A percentile compares a stretch with the other conserved stretches of the same genome.
Evolutionary conservation across 37 sponge, comb jelly and placozoan genomes (phyloP).

Genomic region (Sycon ciliatum): DNA sequence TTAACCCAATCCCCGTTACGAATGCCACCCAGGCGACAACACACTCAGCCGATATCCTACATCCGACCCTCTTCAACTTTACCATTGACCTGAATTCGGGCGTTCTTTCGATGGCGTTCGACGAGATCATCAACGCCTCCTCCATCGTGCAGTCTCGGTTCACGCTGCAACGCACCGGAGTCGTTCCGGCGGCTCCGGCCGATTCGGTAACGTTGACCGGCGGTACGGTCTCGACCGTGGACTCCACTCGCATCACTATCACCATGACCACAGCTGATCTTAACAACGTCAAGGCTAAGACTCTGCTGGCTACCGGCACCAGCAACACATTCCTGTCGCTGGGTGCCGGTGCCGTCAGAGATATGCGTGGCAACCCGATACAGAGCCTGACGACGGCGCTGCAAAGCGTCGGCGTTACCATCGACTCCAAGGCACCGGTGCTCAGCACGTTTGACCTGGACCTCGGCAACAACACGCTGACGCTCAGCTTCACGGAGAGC

Average conservation of each 20-base stretch:
- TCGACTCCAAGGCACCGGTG: background rate
- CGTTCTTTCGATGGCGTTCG: background rate
- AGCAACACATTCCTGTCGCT: slow-evolving; percentile 42
- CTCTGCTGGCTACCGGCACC: slow-evolving; percentile 21
- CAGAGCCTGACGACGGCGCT: background rate
- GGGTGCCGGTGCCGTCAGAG: slow-evolving; percentile 22
- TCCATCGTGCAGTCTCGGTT: background rate
- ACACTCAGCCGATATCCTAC: slow-evolving; percentile 38
- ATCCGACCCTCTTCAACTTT: slow-evolving; percentile 48
- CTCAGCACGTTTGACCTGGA: background rate
- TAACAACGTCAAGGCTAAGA: slow-evolving; percentile 36
- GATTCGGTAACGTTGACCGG: background rate
- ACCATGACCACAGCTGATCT: slow-evolving; percentile 41
- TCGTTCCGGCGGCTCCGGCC: background rate
- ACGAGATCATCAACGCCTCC: background rate
- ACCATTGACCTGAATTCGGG: slow-evolving; percentile 35
- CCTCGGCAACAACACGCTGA: background rate
- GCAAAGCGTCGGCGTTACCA: background rate
- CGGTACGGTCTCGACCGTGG: background rate
- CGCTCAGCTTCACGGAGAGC: background rate
- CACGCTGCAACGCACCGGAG: background rate
- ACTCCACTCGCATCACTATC: slow-evolving; percentile 2
- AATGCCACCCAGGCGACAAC: slow-evolving; percentile 26
- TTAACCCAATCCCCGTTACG: slow-evolving; percentile 33
- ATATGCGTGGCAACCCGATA: slow-evolving; percentile 9